phyloP scores from a whole-genome alignment of 2,888 invertebrate species.

The Pheosia tremula region DNA sequence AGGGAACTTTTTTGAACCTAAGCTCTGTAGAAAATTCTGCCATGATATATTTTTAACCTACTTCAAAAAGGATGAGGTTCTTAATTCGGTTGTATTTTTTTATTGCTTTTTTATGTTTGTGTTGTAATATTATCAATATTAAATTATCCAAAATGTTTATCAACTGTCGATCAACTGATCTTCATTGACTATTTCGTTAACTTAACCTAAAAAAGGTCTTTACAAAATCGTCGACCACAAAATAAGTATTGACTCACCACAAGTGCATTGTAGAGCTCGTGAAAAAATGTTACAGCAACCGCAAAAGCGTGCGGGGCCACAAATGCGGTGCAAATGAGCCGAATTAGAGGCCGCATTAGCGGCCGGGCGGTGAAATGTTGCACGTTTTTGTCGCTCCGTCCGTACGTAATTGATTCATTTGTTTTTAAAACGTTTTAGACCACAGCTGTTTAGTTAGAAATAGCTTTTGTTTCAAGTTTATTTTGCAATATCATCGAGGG shows the following conservation, averaged over 20 bases:
- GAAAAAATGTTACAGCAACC: slow-evolving; percentile 33
- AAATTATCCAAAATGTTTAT: too few species aligned
- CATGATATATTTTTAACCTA: too few species aligned
- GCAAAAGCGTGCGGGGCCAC: slow-evolving; percentile 33
- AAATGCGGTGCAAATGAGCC: slow-evolving; percentile 46
- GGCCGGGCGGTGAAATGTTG: slow-evolving; percentile 29
- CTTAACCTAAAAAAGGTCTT: not conserved
- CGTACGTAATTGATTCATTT: slow-evolving; percentile 43
- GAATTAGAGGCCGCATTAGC: slow-evolving; percentile 46
- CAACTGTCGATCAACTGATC: too few species aligned
- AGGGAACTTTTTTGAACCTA: too few species aligned
- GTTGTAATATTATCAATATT: too few species aligned
- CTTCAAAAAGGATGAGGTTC: too few species aligned
- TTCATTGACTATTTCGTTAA: too few species aligned
- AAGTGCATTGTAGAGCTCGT: slow-evolving; percentile 23
- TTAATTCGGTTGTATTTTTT: too few species aligned
- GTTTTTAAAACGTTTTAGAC: slow-evolving; percentile 28
- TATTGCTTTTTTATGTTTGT: too few species aligned
- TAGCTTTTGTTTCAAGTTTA: not conserved
- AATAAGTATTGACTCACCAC: slow-evolving; percentile 21
- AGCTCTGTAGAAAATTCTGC: too few species aligned
- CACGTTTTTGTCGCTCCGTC: slow-evolving; percentile 37
- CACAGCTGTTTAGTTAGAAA: not conserved
- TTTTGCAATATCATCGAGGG: too few species aligned
- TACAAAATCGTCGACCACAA: not conserved